Percentiles rank a stretch among this genome's conserved stretches.
These are phyloP conservation scores for Macrosoma leucophasiata DNA, from an alignment of 2,888 invertebrate species.

Conservation along the genomic window DNA sequence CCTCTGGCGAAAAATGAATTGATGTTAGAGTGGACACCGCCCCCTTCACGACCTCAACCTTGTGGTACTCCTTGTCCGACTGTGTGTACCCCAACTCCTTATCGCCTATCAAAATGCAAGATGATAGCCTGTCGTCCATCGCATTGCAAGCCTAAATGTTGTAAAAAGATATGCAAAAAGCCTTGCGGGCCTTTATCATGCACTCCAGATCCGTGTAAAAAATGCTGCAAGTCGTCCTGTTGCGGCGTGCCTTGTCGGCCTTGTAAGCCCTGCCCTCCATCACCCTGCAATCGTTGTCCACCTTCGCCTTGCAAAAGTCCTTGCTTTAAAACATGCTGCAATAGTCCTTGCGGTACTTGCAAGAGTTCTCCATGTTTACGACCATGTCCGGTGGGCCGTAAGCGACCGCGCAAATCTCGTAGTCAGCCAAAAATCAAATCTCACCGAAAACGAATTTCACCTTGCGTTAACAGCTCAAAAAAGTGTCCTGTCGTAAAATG, in stretches of 20 bases:
- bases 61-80: constrained; percentile 34
- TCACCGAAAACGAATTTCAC: constrained; percentile 47
- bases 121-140: constrained; percentile 41
- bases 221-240: constrained; percentile 30
- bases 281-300: constrained; percentile 25
- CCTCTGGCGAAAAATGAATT: constrained; percentile 62
- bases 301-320: constrained; percentile 21
- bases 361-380: constrained; percentile 48
- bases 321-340: constrained; percentile 28
- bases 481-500: constrained; percentile 49
- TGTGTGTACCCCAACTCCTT: constrained; percentile 29
- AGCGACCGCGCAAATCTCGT: constrained; percentile 36
- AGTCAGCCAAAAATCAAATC: constrained; percentile 49
- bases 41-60: constrained; percentile 39
- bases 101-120: constrained; percentile 46
- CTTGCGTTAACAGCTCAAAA: constrained; percentile 50
- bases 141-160: constrained; percentile 36
- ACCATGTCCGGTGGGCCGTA: constrained; percentile 49
- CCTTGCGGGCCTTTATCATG: constrained; percentile 15
- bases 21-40: constrained; percentile 67
- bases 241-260: constrained; percentile 31
- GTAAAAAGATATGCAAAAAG: constrained; percentile 36
- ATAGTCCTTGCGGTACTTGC: constrained; percentile 39
- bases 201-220: constrained; percentile 28
- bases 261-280: constrained; percentile 23